phyloP scores from a whole-genome alignment of 2,888 invertebrate species.

The Melitaea athalia region DNA sequence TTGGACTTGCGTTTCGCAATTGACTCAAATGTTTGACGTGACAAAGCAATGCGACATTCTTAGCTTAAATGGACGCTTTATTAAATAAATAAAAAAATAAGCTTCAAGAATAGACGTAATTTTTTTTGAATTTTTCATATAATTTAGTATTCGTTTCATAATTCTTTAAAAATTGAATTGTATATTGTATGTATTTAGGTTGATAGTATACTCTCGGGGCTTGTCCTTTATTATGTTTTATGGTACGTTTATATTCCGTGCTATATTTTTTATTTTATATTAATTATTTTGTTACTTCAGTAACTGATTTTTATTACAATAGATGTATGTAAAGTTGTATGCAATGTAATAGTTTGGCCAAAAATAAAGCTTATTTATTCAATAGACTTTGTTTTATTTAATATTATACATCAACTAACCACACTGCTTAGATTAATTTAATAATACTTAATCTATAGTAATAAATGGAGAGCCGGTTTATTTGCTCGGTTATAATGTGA shows the following conservation, averaged over 20 bases:
- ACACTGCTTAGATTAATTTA: neutral
- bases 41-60: neutral
- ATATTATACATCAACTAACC: conserved; percentile 4
- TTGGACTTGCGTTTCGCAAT: neutral
- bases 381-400: conserved; percentile 34
- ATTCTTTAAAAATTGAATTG: conserved; percentile 7
- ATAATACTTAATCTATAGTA: neutral
- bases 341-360: conserved; percentile 80
- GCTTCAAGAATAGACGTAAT: neutral
- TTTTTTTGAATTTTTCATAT: neutral
- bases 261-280: conserved; percentile 50
- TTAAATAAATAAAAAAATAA: neutral
- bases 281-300: conserved; percentile 51
- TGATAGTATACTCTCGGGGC: neutral
- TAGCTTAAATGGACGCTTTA: neutral
- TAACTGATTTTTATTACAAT: conserved; percentile 60
- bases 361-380: conserved; percentile 83
- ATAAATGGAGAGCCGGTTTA: too few relatives aligned
- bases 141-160: neutral
- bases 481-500: too few relatives aligned
- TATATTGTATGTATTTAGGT: conserved; percentile 1
- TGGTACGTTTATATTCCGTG: conserved; percentile 36
- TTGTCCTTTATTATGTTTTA: conserved; percentile 26
- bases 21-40: neutral
- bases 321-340: conserved; percentile 64